phyloP scores from a whole-genome alignment of 2,888 invertebrate species.

The Nematopogon swammerdamellus region DNA sequence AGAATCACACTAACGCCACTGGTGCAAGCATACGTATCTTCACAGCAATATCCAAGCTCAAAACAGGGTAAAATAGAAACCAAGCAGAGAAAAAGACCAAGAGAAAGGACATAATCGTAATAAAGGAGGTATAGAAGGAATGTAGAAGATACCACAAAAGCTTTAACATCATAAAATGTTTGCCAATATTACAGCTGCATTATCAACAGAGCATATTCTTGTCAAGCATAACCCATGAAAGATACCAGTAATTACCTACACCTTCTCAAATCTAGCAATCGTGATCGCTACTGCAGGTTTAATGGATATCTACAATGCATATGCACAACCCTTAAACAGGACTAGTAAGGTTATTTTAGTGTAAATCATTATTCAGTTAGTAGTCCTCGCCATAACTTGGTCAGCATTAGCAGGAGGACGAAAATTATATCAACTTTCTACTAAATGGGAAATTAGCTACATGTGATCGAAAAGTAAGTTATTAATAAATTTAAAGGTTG shows the following conservation, averaged over 20 bases:
- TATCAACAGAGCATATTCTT: background rate
- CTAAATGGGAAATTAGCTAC: too few relatives aligned
- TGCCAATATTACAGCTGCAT: conserved; percentile 8
- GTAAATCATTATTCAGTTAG: too few relatives aligned
- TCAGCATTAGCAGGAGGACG: too few relatives aligned
- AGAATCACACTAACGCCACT: too few relatives aligned
- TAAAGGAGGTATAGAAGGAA: conserved; percentile 2
- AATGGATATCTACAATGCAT: background rate
- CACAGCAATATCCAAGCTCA: too few relatives aligned
- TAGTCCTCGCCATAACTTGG: too few relatives aligned
- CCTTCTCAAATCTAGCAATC: too few relatives aligned
- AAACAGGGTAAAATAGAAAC: background rate
- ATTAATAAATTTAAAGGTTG: too few relatives aligned
- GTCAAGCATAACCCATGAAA: background rate
- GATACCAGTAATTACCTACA: conserved; percentile 6
- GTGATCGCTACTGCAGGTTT: too few relatives aligned
- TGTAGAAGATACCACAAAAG: conserved; percentile 49
- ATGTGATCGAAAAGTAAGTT: too few relatives aligned
- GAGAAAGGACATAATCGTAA: background rate
- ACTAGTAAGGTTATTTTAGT: too few relatives aligned
- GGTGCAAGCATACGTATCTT: background rate
- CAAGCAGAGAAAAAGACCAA: background rate
- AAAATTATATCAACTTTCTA: too few relatives aligned
- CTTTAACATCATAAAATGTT: conserved; percentile 14
- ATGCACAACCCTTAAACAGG: background rate